phyloP scores from a whole-genome alignment of 2,797 vertebrate genomes.

The Megaceryle alcyon region DNA sequence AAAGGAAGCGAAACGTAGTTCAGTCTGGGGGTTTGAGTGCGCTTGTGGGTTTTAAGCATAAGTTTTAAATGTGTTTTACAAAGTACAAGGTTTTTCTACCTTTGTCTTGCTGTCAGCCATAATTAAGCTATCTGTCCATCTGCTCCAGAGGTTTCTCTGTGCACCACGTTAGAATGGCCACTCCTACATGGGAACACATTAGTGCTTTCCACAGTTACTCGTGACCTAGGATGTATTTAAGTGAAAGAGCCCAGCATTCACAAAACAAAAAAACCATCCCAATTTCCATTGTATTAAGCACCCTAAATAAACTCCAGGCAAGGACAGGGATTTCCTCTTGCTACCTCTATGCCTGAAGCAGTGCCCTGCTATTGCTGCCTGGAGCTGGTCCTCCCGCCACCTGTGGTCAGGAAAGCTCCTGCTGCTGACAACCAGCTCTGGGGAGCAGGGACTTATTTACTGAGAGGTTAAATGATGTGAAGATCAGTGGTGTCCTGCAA shows the following conservation, averaged over 20 bases:
- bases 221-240: fast-evolving
- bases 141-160: background rate
- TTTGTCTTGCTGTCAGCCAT: background rate
- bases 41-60: background rate
- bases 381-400: background rate
- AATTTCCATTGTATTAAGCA: fast-evolving
- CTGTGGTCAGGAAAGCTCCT: fast-evolving
- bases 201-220: background rate
- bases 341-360: fast-evolving
- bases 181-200: fast-evolving
- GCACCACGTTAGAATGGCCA: fast-evolving
- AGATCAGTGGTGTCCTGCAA: background rate
- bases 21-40: background rate
- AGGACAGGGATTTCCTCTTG: background rate
- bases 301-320: fast-evolving
- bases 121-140: background rate
- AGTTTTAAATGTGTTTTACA: background rate
- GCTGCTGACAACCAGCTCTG: background rate
- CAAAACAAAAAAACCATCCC: background rate
- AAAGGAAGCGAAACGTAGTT: background rate
- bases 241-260: fast-evolving
- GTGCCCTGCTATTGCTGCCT: background rate
- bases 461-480: fast-evolving
- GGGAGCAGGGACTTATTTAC: fast-evolving
- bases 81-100: background rate